Evolutionary conservation across 1,140 invertebrate species (phyloP).

Genomic region (Lordiphosa clarofinis): DNA sequence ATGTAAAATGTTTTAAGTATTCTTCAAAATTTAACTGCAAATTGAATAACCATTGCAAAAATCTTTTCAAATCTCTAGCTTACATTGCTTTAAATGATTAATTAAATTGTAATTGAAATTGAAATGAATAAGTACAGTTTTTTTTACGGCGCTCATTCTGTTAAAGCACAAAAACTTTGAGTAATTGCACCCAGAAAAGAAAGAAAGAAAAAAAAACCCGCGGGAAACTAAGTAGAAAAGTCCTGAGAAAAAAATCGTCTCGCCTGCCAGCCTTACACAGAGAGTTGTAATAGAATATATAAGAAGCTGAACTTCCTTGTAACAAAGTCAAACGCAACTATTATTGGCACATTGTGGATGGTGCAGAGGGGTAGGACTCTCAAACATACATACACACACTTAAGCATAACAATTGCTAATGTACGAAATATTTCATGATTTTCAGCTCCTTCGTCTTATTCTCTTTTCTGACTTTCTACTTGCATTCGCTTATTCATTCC

Average conservation of each 20-base stretch:
- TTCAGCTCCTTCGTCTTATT: slow-evolving; percentile 40
- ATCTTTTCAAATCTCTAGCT: slow-evolving; percentile 8
- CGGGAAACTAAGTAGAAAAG: slow-evolving; percentile 5
- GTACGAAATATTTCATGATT: slow-evolving; percentile 75
- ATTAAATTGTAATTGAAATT: slow-evolving; percentile 57
- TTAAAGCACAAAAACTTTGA: slow-evolving; percentile 54
- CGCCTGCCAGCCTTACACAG: background rate
- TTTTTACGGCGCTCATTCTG: slow-evolving; percentile 21
- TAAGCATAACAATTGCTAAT: slow-evolving; percentile 58
- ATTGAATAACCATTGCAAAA: background rate
- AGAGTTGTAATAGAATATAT: slow-evolving; percentile 40
- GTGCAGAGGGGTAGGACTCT: slow-evolving; percentile 4
- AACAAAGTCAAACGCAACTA: slow-evolving; percentile 66
- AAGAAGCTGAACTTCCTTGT: slow-evolving; percentile 43
- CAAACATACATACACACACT: slow-evolving; percentile 14
- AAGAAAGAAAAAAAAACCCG: slow-evolving; percentile 12
- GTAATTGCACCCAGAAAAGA: slow-evolving; percentile 52
- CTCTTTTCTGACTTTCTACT: slow-evolving; percentile 17
- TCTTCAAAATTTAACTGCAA: too few relatives aligned
- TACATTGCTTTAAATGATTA: slow-evolving; percentile 37
- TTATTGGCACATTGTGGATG: slow-evolving; percentile 51
- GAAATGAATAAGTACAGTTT: slow-evolving; percentile 49
- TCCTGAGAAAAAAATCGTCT: background rate
- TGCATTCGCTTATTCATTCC: slow-evolving; percentile 50
- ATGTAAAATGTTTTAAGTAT: too few relatives aligned